These are phyloP conservation scores for Apogon hyalosoma DNA, from an alignment of 2,797 vertebrate genomes.

Conservation along the genomic window DNA sequence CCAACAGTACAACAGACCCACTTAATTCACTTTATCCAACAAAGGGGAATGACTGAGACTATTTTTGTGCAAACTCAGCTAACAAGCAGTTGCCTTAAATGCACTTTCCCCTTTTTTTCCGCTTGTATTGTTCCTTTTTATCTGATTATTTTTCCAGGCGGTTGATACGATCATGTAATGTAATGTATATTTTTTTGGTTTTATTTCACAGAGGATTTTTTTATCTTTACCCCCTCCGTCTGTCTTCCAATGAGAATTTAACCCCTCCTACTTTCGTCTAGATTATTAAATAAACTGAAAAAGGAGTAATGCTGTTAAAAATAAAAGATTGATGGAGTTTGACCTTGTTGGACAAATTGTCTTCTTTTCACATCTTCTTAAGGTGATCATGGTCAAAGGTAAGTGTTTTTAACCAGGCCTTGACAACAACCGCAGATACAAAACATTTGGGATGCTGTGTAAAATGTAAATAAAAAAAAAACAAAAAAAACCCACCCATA, in stretches of 20 bases:
- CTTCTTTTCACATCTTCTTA: slow-evolving; percentile 37
- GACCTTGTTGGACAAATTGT: slow-evolving; percentile 35
- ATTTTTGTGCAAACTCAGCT: slow-evolving; percentile 74
- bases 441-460: too few species aligned
- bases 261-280: slow-evolving; percentile 68
- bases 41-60: slow-evolving; percentile 58
- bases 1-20: slow-evolving; percentile 12
- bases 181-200: slow-evolving; percentile 58
- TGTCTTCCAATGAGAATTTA: slow-evolving; percentile 70
- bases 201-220: slow-evolving; percentile 63
- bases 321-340: slow-evolving; percentile 66
- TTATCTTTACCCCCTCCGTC: slow-evolving; percentile 38
- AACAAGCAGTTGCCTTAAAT: slow-evolving; percentile 79
- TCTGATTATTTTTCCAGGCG: slow-evolving; percentile 39
- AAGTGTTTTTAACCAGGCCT: background rate
- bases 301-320: slow-evolving; percentile 69
- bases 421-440: too few species aligned
- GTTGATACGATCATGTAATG: slow-evolving; percentile 56
- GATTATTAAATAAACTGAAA: slow-evolving; percentile 71
- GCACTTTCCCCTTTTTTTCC: slow-evolving; percentile 43
- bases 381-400: background rate
- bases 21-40: slow-evolving; percentile 33
- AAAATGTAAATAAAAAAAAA: too few species aligned
- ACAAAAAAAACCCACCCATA: too few species aligned
- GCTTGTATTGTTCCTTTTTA: slow-evolving; percentile 43